Evolutionary conservation across 2,113 vertebrate genomes (phyloP).

Genomic region (Plestiodon gilberti): DNA sequence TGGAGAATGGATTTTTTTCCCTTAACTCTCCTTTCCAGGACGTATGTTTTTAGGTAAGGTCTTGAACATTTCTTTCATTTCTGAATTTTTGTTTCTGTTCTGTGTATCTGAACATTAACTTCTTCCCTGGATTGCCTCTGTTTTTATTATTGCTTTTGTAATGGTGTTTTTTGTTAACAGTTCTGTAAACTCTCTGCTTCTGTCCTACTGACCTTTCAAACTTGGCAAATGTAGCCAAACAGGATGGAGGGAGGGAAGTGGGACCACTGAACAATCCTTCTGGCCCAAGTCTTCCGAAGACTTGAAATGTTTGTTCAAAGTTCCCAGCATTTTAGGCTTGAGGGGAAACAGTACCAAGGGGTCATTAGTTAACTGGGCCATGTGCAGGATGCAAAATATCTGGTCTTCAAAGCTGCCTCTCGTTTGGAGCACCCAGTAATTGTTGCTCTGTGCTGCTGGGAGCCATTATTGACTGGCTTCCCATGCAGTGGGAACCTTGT

Average conservation of each 20-base stretch:
- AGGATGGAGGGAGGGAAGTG: not conserved
- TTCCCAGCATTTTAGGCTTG: not conserved
- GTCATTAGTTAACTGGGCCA: not conserved
- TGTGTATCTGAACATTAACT: not conserved
- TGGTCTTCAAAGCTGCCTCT: not conserved
- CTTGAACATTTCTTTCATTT: not conserved
- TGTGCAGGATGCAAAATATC: not conserved
- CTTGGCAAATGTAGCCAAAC: not conserved
- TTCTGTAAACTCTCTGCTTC: not conserved
- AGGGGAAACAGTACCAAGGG: not conserved
- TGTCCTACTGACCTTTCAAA: not conserved
- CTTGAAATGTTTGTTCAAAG: not conserved
- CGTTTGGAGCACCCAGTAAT: not conserved
- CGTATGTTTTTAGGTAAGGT: not conserved
- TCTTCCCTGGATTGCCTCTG: not conserved
- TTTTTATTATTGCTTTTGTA: not conserved
- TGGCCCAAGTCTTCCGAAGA: not conserved
- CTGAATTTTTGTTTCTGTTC: not conserved
- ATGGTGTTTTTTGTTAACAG: not conserved
- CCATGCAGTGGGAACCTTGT: not conserved
- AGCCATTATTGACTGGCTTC: not conserved
- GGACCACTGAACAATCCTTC: not conserved
- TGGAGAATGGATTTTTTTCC: not conserved
- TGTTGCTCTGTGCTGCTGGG: not conserved
- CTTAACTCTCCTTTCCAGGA: not conserved